These are phyloP conservation scores for Tolypeutes matacus DNA, from an alignment of 2,797 vertebrate species.

Conservation along the genomic window DNA sequence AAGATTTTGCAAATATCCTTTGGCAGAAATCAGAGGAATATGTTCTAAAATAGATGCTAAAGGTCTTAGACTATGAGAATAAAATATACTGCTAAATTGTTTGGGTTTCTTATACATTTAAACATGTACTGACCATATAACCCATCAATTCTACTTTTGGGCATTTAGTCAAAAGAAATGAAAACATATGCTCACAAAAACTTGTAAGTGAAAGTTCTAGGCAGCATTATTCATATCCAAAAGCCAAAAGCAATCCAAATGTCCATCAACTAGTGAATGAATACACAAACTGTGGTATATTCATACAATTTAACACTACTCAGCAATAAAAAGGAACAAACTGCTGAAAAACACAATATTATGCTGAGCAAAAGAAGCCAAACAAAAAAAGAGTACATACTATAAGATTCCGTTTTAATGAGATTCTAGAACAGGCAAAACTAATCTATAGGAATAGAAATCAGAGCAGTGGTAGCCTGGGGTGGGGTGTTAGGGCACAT, in stretches of 20 bases:
- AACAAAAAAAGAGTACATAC: neutral
- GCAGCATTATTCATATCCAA: neutral
- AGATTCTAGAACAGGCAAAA: neutral
- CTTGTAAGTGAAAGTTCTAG: neutral
- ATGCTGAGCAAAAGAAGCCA: neutral
- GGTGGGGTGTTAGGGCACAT: neutral
- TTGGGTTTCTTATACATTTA: conserved; percentile 3
- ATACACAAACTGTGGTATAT: neutral
- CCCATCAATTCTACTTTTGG: neutral
- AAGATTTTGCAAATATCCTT: neutral
- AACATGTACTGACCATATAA: neutral
- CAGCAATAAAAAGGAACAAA: neutral
- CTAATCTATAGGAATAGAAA: neutral
- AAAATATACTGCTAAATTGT: neutral
- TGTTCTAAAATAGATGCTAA: neutral
- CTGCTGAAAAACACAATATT: neutral
- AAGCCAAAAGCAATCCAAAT: neutral
- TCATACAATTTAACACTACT: neutral
- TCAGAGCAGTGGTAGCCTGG: neutral
- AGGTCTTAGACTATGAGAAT: conserved; percentile 3
- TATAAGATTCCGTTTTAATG: neutral
- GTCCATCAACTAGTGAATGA: neutral
- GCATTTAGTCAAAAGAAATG: conserved; percentile 6
- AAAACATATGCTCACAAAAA: neutral
- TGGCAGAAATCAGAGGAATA: neutral